Percentiles rank a stretch among this genome's conserved stretches.
Conservation (phyloP, 53 echinoderm and acorn worm species). For the Hippasteria phrygiana region DNA sequence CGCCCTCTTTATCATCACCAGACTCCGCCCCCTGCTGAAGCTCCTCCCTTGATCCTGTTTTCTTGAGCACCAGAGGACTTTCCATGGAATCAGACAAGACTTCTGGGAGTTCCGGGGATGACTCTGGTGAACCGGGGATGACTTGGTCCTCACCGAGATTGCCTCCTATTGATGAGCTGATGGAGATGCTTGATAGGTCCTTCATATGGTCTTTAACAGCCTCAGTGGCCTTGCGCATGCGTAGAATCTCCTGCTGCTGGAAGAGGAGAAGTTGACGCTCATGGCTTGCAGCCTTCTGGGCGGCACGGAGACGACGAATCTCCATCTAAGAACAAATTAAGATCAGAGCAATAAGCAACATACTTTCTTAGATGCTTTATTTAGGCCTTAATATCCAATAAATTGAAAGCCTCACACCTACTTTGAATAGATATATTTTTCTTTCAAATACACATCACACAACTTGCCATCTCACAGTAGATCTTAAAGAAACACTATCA, state of each 20-base stretch:
- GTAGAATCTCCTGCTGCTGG: constrained; percentile 86
- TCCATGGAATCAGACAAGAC: constrained; percentile 42
- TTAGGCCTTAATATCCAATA: no score
- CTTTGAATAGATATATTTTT: no score
- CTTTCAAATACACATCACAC: no score
- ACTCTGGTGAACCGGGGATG: neutral
- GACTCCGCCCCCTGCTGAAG: neutral
- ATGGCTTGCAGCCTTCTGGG: constrained; percentile 77
- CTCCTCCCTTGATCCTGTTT: constrained; percentile 18
- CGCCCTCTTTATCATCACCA: constrained; percentile 12
- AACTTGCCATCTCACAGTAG: no score
- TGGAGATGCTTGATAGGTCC: constrained; percentile 70
- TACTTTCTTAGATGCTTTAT: neutral
- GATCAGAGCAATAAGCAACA: neutral
- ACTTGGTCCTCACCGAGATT: neutral
- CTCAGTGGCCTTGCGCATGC: constrained; percentile 81
- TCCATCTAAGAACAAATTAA: constrained; percentile 64
- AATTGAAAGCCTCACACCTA: no score
- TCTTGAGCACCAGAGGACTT: neutral
- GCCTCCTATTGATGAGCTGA: constrained; percentile 44
- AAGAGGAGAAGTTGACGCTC: constrained; percentile 82
- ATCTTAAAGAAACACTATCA: no score
- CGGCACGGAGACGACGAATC: constrained; percentile 74
- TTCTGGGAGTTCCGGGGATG: constrained; percentile 45
- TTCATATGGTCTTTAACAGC: constrained; percentile 82